Percentiles rank a stretch among this genome's conserved stretches.
These are phyloP conservation scores for Drosophila sturtevanti DNA, from an alignment of 1,140 invertebrate genomes.

Conservation along the genomic window DNA sequence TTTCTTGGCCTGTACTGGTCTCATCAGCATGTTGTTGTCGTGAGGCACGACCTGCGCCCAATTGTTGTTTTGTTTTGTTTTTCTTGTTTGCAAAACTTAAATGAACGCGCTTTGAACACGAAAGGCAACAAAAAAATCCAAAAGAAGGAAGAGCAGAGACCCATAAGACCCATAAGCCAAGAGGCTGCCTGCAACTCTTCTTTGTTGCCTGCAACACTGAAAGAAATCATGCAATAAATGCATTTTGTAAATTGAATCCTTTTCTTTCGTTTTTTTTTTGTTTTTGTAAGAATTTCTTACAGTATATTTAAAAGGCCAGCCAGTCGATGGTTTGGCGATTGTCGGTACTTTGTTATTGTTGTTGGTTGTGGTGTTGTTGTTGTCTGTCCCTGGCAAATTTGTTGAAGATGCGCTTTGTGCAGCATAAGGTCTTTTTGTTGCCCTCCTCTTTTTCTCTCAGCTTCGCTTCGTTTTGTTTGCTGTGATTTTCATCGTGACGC, in stretches of 20 bases:
- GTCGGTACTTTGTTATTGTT: slow-evolving; percentile 58
- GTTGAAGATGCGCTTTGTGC: slow-evolving; percentile 74
- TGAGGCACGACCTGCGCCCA: slow-evolving; percentile 77
- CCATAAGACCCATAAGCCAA: neutral
- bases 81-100: slow-evolving; percentile 59
- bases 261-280: too few species aligned
- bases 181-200: slow-evolving; percentile 7
- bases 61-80: slow-evolving; percentile 77
- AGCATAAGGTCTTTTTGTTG: slow-evolving; percentile 45
- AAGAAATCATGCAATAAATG: too few species aligned
- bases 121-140: slow-evolving; percentile 49
- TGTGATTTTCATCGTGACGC: slow-evolving; percentile 78
- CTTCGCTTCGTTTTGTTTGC: slow-evolving; percentile 56
- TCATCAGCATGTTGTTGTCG: slow-evolving; percentile 49
- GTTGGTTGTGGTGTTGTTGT: neutral
- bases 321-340: slow-evolving; percentile 11
- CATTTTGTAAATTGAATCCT: too few species aligned
- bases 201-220: too few species aligned
- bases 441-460: neutral
- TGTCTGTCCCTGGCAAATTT: slow-evolving; percentile 49
- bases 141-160: neutral
- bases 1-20: slow-evolving; percentile 34
- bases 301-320: neutral
- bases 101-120: slow-evolving; percentile 79
- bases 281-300: neutral